Conservation (phyloP, 2,888 invertebrate species). For the Eupithecia dodoneata region DNA sequence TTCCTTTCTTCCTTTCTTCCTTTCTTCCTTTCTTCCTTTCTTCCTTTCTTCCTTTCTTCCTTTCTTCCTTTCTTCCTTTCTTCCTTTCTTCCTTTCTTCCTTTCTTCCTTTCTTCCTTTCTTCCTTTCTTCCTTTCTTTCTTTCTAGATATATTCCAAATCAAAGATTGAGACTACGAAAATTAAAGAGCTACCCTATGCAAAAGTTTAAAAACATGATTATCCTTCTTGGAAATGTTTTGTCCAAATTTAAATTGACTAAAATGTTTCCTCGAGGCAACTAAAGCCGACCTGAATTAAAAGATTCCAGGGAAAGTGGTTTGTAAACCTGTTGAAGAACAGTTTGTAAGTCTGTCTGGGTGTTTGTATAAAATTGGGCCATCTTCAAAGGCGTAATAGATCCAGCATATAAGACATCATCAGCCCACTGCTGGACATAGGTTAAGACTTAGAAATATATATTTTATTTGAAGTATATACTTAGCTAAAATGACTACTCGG, state of each 20-base stretch:
- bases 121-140: too few relatives aligned
- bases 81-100: too few relatives aligned
- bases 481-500: too few relatives aligned
- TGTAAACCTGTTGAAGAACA: slow-evolving; percentile 8
- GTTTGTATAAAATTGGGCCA: neutral
- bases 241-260: neutral
- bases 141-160: too few relatives aligned
- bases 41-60: too few relatives aligned
- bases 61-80: too few relatives aligned
- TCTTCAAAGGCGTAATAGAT: neutral
- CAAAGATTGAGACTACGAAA: neutral
- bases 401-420: neutral
- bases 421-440: too few relatives aligned
- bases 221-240: neutral
- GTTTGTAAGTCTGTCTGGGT: neutral
- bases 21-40: too few relatives aligned
- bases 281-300: slow-evolving; percentile 16
- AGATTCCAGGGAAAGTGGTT: slow-evolving; percentile 25
- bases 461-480: neutral
- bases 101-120: too few relatives aligned
- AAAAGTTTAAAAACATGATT: neutral
- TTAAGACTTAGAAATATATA: neutral
- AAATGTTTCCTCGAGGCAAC: slow-evolving; percentile 3
- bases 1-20: too few relatives aligned
- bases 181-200: neutral